Base-by-base conservation (phyloP, 2,113 vertebrate species). In the Gymnarchus niloticus region DNA sequence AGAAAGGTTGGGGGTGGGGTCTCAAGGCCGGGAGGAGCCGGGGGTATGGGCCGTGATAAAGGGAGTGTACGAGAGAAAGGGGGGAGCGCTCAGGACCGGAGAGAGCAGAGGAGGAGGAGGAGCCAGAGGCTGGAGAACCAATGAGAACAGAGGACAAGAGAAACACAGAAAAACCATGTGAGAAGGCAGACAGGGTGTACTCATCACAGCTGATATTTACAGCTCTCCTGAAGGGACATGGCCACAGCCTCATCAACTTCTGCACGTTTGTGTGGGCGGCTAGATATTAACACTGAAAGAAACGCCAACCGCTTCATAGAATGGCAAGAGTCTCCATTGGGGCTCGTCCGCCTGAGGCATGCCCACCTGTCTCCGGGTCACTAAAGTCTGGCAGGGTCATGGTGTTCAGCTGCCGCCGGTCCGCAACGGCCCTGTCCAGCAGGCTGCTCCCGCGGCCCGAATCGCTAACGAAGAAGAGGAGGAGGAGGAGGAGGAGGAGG, bases 381-480 rank as follows among this genome's bases (percentile, higher is more conserved):
- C 96, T 99, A 94, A 99, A 99, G 93, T 99, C 98, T 61, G 98
- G 98, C 77, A 99, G 91, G 12, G 97, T 98, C 92, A 99, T 97
- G 88, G 96, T 96, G 80, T 98, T 98, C 84, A 99, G 96, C 90
- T 99, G 97, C 88, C 98, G 93, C 89, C 97, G 94, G 91, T 99
- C 98, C 76, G 97, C 97, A 56, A 99, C 95, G 89, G 97, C 96
- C 94, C 97, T 94, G 88, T 99, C 98, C 94, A 99, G 90, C 91
- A 99, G 92, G 90, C 98, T 99, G 96, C 98, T 99, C 89, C 98
- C 98, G 37, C 97, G 96, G 87, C 98, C 98, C 0, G 98, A 99
- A 91, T 99, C 98, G 92, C 98, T 99, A 93, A 59, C 93, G 91
- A 84, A 48, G 84, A 84, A 25, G 14, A 3, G 83, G 56, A 33